phyloP scores from a whole-genome alignment of 2,888 invertebrate genomes.

The Apodemia hepburni region DNA sequence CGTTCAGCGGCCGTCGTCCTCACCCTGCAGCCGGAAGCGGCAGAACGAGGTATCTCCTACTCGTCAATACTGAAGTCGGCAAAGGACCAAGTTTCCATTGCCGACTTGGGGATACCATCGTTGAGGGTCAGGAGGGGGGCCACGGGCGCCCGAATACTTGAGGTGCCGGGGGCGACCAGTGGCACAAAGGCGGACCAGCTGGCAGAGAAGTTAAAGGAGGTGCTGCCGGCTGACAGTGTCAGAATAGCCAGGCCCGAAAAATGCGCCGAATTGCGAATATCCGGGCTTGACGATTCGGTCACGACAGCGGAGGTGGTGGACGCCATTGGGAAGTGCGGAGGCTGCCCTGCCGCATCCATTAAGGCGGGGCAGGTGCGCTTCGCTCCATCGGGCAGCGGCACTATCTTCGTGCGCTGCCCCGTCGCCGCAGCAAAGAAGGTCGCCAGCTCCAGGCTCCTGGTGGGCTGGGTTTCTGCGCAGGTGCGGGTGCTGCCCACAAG shows the following conservation, averaged over 20 bases:
- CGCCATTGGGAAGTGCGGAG: slow-evolving; percentile 16
- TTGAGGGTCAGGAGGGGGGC: slow-evolving; percentile 17
- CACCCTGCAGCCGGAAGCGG: slow-evolving; percentile 18
- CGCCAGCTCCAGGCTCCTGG: neutral
- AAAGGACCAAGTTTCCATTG: slow-evolving; percentile 7
- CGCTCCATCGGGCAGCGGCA: neutral
- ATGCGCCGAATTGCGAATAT: slow-evolving; percentile 20
- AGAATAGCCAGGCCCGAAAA: slow-evolving; percentile 25
- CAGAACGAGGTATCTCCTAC: slow-evolving; percentile 16
- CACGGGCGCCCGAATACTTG: slow-evolving; percentile 26
- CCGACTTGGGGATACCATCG: slow-evolving; percentile 15
- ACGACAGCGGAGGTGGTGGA: slow-evolving; percentile 15
- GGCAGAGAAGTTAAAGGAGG: slow-evolving; percentile 20
- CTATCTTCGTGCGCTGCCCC: slow-evolving; percentile 19
- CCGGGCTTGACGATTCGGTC: slow-evolving; percentile 24
- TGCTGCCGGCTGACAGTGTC: slow-evolving; percentile 12
- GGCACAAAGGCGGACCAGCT: slow-evolving; percentile 24
- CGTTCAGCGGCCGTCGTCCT: neutral
- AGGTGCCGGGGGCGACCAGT: slow-evolving; percentile 22
- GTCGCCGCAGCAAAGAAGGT: slow-evolving; percentile 25
- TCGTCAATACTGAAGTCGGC: slow-evolving; percentile 13
- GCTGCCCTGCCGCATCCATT: slow-evolving; percentile 13
- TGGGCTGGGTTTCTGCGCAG: slow-evolving; percentile 22
- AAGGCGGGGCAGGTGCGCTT: slow-evolving; percentile 5
- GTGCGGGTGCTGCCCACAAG: slow-evolving; percentile 19